These are phyloP conservation scores for Desmodus rotundus DNA, from an alignment of 2,113 vertebrate genomes.

Conservation along the genomic window DNA sequence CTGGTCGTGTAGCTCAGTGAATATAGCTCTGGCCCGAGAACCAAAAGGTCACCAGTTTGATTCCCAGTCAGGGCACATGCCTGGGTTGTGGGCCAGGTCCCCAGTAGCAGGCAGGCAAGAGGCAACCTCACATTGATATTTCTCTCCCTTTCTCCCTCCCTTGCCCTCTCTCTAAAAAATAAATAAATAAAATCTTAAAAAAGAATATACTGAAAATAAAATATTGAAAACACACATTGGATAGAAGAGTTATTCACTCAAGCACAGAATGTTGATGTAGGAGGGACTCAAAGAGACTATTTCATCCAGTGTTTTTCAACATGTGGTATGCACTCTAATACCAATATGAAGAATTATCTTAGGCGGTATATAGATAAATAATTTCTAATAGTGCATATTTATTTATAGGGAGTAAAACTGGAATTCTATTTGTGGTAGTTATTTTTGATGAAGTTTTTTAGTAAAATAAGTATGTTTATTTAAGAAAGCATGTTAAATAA, in stretches of 20 bases:
- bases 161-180: no score
- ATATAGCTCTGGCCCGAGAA: no score
- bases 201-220: conserved; percentile 16
- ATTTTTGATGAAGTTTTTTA: conserved; percentile 19
- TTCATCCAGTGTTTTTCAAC: conserved; percentile 5
- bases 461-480: not conserved
- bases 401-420: conserved; percentile 3
- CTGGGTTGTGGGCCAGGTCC: no score
- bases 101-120: no score
- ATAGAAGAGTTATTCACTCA: not conserved
- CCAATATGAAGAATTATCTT: not conserved
- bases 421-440: not conserved
- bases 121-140: no score
- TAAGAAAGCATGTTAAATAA: conserved; percentile 23
- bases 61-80: no score
- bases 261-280: not conserved
- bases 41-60: no score
- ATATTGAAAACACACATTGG: not conserved
- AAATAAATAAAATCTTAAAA: no score
- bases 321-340: not conserved
- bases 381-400: not conserved
- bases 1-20: no score
- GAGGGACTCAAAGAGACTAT: not conserved
- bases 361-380: not conserved
- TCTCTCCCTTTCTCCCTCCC: no score